Percentiles rank a stretch among this genome's conserved stretches.
Conservation (phyloP, 2,888 invertebrate species). For the Dilophus febrilis region DNA sequence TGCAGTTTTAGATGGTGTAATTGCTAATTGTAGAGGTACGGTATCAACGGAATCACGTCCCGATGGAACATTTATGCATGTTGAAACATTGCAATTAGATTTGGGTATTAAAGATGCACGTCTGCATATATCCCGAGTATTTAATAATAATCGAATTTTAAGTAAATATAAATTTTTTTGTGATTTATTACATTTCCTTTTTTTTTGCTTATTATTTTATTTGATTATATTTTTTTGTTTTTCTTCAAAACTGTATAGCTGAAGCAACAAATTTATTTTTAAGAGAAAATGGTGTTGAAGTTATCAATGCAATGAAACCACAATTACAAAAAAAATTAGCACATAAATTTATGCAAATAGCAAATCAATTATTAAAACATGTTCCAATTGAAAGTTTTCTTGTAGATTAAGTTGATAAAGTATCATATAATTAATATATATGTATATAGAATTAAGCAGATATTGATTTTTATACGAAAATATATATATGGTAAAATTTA, state of each 20-base stretch:
- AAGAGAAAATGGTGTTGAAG: constrained; percentile 49
- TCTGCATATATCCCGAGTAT: constrained; percentile 48
- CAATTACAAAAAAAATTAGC: constrained; percentile 48
- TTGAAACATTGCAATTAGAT: constrained; percentile 42
- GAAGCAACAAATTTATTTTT: constrained; percentile 56
- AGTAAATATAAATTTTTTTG: constrained; percentile 26
- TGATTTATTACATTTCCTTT: constrained; percentile 3
- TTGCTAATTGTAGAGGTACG: constrained; percentile 39
- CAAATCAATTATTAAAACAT: constrained; percentile 45
- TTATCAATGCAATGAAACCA: constrained; percentile 49
- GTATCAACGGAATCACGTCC: constrained; percentile 32
- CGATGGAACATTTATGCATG: constrained; percentile 37
- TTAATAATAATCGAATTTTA: constrained; percentile 49
- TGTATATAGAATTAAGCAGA: too few species aligned
- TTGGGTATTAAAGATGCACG: constrained; percentile 41
- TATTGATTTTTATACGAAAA: too few species aligned
- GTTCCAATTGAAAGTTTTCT: constrained; percentile 45
- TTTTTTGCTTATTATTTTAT: not conserved
- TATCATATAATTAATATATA: too few species aligned
- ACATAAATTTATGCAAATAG: constrained; percentile 41
- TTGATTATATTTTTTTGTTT: constrained; percentile 3
- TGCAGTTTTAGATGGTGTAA: constrained; percentile 44
- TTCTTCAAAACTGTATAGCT: constrained; percentile 32
- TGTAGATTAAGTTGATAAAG: constrained; percentile 16
- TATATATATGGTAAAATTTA: too few species aligned